phyloP scores from a whole-genome alignment of 2,113 vertebrate genomes.

The Callospermophilus lateralis region DNA sequence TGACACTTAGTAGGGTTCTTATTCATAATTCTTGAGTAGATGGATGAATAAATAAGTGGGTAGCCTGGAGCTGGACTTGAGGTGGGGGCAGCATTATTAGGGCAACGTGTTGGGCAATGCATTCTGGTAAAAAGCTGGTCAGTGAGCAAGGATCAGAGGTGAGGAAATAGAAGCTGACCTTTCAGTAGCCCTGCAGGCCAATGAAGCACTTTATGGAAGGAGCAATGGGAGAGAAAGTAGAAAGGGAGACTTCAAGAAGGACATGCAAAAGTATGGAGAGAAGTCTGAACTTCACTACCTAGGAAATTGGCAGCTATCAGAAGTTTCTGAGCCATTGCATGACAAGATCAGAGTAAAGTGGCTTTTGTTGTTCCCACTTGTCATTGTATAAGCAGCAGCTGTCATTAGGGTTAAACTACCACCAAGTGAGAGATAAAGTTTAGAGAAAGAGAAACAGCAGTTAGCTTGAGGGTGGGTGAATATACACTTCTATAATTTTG shows the following conservation, averaged over 20 bases:
- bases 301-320: slow-evolving; percentile 7
- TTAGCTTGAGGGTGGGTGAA: background rate
- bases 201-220: background rate
- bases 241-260: background rate
- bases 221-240: background rate
- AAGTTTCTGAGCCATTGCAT: slow-evolving; percentile 20
- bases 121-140: background rate
- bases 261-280: background rate
- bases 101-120: background rate
- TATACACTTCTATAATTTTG: background rate
- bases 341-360: slow-evolving; percentile 49
- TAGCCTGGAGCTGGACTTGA: background rate
- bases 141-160: background rate
- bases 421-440: slow-evolving; percentile 11
- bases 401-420: slow-evolving; percentile 22
- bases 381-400: slow-evolving; percentile 20
- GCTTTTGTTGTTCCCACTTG: slow-evolving; percentile 54
- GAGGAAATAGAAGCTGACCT: background rate
- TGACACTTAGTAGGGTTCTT: background rate
- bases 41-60: background rate
- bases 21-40: background rate
- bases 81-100: background rate
- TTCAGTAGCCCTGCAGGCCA: background rate
- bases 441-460: background rate
- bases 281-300: background rate